A percentile compares a stretch with the other conserved stretches of the same genome.
phyloP scores from a whole-genome alignment of 2,797 vertebrate species.

The Neopelma chrysocephalum region DNA sequence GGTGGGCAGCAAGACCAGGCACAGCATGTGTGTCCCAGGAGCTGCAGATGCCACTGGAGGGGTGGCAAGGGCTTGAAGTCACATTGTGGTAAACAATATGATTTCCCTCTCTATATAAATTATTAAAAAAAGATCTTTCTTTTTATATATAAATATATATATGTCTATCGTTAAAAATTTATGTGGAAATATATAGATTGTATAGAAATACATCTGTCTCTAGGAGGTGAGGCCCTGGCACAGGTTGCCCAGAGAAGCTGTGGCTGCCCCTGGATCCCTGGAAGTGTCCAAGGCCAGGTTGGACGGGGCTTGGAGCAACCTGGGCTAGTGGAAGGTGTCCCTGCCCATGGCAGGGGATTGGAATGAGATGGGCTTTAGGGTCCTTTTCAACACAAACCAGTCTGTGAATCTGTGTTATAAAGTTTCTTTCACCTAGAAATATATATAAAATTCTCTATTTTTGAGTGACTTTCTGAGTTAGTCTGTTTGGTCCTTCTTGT shows the following conservation, averaged over 20 bases:
- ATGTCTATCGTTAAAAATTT: neutral
- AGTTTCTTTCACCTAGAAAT: neutral
- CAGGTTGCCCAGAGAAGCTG: neutral
- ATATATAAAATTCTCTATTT: neutral
- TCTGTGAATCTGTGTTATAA: neutral
- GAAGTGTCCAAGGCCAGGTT: accelerated
- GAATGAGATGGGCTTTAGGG: neutral
- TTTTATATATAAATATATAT: neutral
- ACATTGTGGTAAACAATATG: neutral
- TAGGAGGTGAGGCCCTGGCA: neutral
- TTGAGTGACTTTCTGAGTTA: neutral
- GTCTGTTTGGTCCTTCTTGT: neutral
- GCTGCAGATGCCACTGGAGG: neutral
- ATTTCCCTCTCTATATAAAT: neutral
- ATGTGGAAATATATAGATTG: neutral
- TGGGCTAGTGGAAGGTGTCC: accelerated
- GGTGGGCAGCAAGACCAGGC: neutral
- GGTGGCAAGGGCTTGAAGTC: neutral
- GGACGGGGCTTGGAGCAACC: neutral
- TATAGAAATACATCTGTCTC: neutral
- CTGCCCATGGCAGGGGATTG: neutral
- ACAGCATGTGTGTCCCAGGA: accelerated
- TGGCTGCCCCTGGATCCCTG: neutral
- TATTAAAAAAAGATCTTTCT: neutral
- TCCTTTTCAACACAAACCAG: neutral